Evolutionary conservation across 2,888 invertebrate species (phyloP).

Genomic region (Philonicus albiceps): DNA sequence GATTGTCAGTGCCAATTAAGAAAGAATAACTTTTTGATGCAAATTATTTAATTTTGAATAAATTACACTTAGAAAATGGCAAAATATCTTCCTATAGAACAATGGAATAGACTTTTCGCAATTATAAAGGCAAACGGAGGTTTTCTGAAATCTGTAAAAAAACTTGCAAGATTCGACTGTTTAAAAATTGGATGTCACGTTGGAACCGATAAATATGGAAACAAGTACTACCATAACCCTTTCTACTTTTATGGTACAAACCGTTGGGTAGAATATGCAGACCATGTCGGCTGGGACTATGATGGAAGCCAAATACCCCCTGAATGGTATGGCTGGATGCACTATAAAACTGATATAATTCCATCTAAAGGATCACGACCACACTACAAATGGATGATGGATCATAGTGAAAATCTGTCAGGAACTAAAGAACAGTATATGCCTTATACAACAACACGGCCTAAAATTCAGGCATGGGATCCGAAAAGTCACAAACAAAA

Average conservation of each 20-base stretch:
- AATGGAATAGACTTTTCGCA: neutral
- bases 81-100: neutral
- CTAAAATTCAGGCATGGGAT: constrained; percentile 89
- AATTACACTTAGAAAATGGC: neutral
- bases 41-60: neutral
- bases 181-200: constrained; percentile 82
- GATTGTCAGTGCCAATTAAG: neutral
- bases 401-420: constrained; percentile 84
- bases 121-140: constrained; percentile 70
- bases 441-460: constrained; percentile 88
- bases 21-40: neutral
- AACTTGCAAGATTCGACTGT: constrained; percentile 82
- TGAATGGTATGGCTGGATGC: constrained; percentile 98
- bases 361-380: constrained; percentile 72
- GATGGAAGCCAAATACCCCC: constrained; percentile 83
- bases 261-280: constrained; percentile 92
- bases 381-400: constrained; percentile 85
- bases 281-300: constrained; percentile 76
- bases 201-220: constrained; percentile 90
- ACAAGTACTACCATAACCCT: constrained; percentile 92
- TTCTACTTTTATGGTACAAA: constrained; percentile 89
- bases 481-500: constrained; percentile 59
- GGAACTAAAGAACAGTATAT: constrained; percentile 83
- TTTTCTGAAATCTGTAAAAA: constrained; percentile 70
- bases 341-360: constrained; percentile 71